Conservation (phyloP, 2,888 invertebrate species). For the Scaptomyza polygonia region DNA sequence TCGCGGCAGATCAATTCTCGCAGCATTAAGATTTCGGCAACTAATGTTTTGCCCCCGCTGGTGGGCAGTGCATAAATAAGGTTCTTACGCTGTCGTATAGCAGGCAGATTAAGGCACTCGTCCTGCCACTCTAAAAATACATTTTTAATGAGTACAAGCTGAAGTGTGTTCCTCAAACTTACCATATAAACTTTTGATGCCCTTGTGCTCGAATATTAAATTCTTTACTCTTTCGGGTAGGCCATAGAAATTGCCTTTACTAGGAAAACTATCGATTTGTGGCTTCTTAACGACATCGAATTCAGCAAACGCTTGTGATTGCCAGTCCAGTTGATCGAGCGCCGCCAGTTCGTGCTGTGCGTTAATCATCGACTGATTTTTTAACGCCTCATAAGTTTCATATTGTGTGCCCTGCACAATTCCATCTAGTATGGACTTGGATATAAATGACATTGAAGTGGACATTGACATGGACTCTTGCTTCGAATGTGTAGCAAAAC, state of each 20-base stretch:
- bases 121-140: conserved; percentile 93
- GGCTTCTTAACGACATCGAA: conserved; percentile 31
- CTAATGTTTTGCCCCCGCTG: conserved; percentile 98
- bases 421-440: conserved; percentile 45
- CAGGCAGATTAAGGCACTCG: conserved; percentile 93
- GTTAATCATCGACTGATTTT: conserved; percentile 56
- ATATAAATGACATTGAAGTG: conserved; percentile 44
- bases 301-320: conserved; percentile 76
- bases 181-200: conserved; percentile 93
- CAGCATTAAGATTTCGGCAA: conserved; percentile 97
- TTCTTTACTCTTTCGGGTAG: conserved; percentile 89
- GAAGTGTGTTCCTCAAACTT: conserved; percentile 58
- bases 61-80: conserved; percentile 97
- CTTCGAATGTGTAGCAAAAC: background rate
- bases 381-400: conserved; percentile 71
- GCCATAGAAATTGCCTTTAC: conserved; percentile 89
- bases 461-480: conserved; percentile 50
- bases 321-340: conserved; percentile 78
- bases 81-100: conserved; percentile 90
- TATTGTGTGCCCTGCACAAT: conserved; percentile 81
- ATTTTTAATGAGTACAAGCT: background rate
- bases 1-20: conserved; percentile 92
- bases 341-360: conserved; percentile 51
- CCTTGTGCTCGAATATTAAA: conserved; percentile 90
- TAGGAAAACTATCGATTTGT: conserved; percentile 62